Base-by-base conservation (phyloP, 2,797 vertebrate genomes). In the Corythornis leucogaster region DNA sequence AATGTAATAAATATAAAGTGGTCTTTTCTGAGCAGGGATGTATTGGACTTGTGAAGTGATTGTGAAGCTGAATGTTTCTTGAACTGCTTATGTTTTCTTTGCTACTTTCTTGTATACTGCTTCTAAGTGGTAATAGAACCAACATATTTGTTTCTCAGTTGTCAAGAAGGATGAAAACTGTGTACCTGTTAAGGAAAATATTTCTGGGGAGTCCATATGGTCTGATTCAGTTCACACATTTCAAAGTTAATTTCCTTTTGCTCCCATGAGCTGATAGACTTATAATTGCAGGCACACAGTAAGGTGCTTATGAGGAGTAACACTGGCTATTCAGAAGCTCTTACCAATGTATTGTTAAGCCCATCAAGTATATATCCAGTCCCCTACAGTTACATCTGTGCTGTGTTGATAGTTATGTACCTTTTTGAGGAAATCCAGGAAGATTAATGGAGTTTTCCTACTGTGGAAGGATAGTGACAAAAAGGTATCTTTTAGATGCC, bases 111-210 rank as follows among this genome's bases (percentile, higher is more conserved):
- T 75, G 28, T 70, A 45, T 59, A 55, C 24, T 68, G 31, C 19
- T 92, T 43, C 54, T 80, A 90, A 40, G 70, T 67, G 45, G 40
- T 28, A 78, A 77, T 45, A 80, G 24, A 85, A 74, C 5, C 12
- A 89, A 78, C 30, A 59, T 24, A 69, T 38, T 91, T 92, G 31
- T 90, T 95, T 90, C 26, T 73, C 40, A 15, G 12, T 86, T 89
- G 46, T 70, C 63, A 85, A 45, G 46, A 21, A 92, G 78, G 74
- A 95, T 51, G 45, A 93, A 92, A 94, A 74, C 38, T 80, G 15
- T 71, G 14, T 69, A 51, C 12, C 12, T 78, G 21, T 67, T 76
- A 66, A 25, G 5, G 43, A 89, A 96, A 87, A 83, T 80, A 75
- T 84, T 84, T 88, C n/a, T 9, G 26, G n/a, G 26, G 24, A 61